Base-by-base conservation (phyloP, 23 tunicate species). In the Corella eumyota region DNA sequence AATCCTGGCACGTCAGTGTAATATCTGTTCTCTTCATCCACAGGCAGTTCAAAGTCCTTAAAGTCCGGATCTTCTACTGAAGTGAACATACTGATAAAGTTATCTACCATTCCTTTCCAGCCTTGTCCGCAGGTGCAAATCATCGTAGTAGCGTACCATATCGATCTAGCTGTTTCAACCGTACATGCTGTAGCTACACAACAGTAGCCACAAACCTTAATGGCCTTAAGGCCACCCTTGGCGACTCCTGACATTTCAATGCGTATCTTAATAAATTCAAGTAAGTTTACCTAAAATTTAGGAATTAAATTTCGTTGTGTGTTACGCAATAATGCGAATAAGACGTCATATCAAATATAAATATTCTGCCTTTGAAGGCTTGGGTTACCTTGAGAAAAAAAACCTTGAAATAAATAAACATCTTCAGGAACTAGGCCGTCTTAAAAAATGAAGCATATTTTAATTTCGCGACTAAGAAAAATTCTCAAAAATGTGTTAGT, bases 61-160 rank as follows among this genome's bases (percentile, higher is more conserved):
- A 31, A 59, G 44, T 85, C 95, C 0, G 95, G 85, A 50, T 85
- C 95, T 65, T 85, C 95, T 66, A 77, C 95, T 7, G 95, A 71
- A 21, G 36, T 72, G 22, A 59, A 58, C 11, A 85, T 26, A 0
- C 80, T 36, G 23, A 58, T 6, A 35, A 49, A 32, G 70, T 85
- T 85, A n/a, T 22, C 11, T 2, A 59, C 35, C 55, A 85, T 19
- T 37, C 85, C 85, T 65, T 64, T 56, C 79, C 79, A 77, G 27
- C 95, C 95, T 36, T 85, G 95, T 1, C 95, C 95, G 50, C 95
- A 85, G 29, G 95, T 85, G 32, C 63, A 66, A 13, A 77, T 58
- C 61, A 65, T 85, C 2, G 78, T 84, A 15, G 75, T 13, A 27
- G 62, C 50, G 6, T 26, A 19, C 73, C 77, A 84, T 54, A 64